These are phyloP conservation scores for Drosophila multiciliata DNA, from an alignment of 2,888 invertebrate genomes.

Conservation along the genomic window DNA sequence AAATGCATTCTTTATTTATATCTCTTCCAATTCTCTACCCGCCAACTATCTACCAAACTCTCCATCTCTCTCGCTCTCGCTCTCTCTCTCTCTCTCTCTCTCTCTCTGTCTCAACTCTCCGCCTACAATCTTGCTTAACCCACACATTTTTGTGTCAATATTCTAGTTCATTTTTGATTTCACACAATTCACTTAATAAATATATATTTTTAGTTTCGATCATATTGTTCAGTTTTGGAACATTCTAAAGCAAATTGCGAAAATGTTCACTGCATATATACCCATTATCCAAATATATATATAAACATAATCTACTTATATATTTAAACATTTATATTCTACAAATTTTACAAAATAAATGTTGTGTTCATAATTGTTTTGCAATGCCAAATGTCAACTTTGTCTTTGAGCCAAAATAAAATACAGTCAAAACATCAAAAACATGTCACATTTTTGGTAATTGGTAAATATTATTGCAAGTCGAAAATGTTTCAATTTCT, in stretches of 20 bases:
- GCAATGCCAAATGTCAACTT: slow-evolving; percentile 56
- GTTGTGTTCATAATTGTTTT: slow-evolving; percentile 75
- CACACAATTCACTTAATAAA: slow-evolving; percentile 23
- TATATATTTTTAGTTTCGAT: slow-evolving; percentile 24
- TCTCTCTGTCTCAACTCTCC: slow-evolving; percentile 15
- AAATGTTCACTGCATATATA: slow-evolving; percentile 56
- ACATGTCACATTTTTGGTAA: slow-evolving; percentile 39
- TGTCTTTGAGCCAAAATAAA: slow-evolving; percentile 65
- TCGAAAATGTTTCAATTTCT: slow-evolving; percentile 3
- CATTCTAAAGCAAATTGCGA: slow-evolving; percentile 45
- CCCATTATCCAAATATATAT: slow-evolving; percentile 40
- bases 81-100: slow-evolving; percentile 36
- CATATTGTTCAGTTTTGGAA: slow-evolving; percentile 21
- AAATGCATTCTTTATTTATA: slow-evolving; percentile 59
- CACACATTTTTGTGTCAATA: slow-evolving; percentile 48
- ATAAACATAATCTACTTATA: slow-evolving; percentile 40
- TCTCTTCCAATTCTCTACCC: slow-evolving; percentile 37
- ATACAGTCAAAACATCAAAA: slow-evolving; percentile 43
- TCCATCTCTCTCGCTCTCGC: slow-evolving; percentile 32
- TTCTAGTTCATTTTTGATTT: slow-evolving; percentile 41
- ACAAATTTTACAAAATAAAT: slow-evolving; percentile 59
- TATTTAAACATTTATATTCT: slow-evolving; percentile 42
- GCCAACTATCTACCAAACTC: slow-evolving; percentile 38
- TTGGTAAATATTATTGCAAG: slow-evolving; percentile 36
- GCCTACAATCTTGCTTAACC: slow-evolving; percentile 40